Evolutionary conservation across 2,797 vertebrate genomes (phyloP).

Genomic region (Vespertilio murinus): DNA sequence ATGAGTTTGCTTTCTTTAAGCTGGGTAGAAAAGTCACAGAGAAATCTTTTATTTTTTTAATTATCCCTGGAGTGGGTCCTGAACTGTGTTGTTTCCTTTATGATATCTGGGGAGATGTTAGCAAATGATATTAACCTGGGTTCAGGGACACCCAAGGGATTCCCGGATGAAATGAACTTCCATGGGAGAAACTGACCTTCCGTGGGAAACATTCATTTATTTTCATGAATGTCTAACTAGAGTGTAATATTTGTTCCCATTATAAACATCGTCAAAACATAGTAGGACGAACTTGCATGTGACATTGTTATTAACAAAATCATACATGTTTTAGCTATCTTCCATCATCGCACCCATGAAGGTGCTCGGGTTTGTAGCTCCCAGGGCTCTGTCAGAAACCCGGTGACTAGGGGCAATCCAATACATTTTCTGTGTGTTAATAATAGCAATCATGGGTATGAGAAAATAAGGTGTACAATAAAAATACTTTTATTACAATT

Average conservation of each 20-base stretch:
- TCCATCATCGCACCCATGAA: not conserved
- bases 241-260: not conserved
- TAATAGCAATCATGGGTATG: not conserved
- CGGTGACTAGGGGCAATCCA: not conserved
- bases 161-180: not conserved
- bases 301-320: conserved; percentile 9
- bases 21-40: not conserved
- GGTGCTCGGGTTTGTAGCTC: not conserved
- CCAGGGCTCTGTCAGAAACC: not conserved
- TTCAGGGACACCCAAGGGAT: not conserved
- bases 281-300: not conserved
- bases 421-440: not conserved
- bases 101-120: not conserved
- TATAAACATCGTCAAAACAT: not conserved
- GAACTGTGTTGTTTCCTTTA: not conserved
- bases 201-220: not conserved
- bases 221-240: not conserved
- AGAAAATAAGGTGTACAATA: conserved; percentile 14
- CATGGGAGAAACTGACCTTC: not conserved
- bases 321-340: not conserved
- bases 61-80: not conserved
- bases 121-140: not conserved
- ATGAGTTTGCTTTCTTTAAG: not conserved
- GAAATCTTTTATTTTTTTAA: not conserved
- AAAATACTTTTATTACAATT: conserved; percentile 33